Evolutionary conservation across 2,113 vertebrate genomes (phyloP).

Genomic region (Taurulus bubalis): DNA sequence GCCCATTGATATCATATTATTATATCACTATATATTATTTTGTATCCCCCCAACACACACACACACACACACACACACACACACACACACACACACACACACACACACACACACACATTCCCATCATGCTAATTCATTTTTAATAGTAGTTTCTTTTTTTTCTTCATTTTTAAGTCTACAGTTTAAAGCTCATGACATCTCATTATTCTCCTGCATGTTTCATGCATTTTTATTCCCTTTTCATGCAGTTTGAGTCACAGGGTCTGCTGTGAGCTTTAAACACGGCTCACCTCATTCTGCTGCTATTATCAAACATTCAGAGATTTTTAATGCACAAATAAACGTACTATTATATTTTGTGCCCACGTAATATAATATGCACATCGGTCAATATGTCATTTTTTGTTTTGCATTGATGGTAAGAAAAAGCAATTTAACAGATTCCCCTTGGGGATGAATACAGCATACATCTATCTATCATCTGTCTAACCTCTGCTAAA

Average conservation of each 20-base stretch:
- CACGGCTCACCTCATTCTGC: not conserved
- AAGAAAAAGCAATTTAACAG: not conserved
- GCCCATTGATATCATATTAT: not conserved
- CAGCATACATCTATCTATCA: no score
- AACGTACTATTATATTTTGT: not conserved
- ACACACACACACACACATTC: not conserved
- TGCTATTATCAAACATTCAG: not conserved
- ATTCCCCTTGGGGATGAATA: no score
- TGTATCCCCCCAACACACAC: not conserved
- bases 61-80: no score
- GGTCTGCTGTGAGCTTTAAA: not conserved
- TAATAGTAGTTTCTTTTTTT: not conserved
- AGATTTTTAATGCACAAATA: not conserved
- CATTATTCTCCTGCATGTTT: not conserved
- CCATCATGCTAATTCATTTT: not conserved
- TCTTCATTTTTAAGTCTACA: not conserved
- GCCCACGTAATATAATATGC: not conserved
- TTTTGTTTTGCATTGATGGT: not conserved
- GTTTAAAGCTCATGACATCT: not conserved
- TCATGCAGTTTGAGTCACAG: not conserved
- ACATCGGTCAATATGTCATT: not conserved
- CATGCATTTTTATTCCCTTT: not conserved
- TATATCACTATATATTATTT: not conserved
- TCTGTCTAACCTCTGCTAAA: not conserved
- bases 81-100: no score